Evolutionary conservation across 1,140 invertebrate genomes (phyloP), one percentile per base, ranked within the genome.

Genomic region (Teleogryllus occipitalis): DNA sequence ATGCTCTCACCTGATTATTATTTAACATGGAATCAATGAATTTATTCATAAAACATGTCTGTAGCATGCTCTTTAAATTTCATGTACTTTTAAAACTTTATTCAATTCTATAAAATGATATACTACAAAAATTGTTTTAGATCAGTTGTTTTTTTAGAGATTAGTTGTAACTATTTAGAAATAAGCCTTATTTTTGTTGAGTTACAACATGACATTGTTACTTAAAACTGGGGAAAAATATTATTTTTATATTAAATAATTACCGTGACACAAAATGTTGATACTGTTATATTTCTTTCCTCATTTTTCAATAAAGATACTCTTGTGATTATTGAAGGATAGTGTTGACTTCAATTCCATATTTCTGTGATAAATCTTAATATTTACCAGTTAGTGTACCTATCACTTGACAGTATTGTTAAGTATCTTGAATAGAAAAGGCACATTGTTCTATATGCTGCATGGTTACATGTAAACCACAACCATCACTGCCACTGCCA

Each of bases 401-500:
- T 39, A 39, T 39, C 27, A 39, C 18, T 14, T 65, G 54, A 14
- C 18, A 65, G 54, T 18, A 65, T 3, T 65, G 54, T 65, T 65
- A 65, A 39, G 27, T 39, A 39, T 39, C 27, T 39, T 39, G 27
- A 39, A 39, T 39, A 39, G 27, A 39, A 39, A 39, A 65, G 54
- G 54, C 54, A 65, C 54, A 65, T 65, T 65, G 10, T 65, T 65
- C 54, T 18, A 65, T 76, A 46, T 76, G 47, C 75, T 76, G 75
- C 75, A 76, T 76, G 75, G 75, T 76, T 76, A 76, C 75, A 39
- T 76, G 47, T 39, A 76, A 47, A 76, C 39, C 12, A 46, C 75
- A 76, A 39, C 47, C 47, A 47, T 76, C 75, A 76, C 75, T 47
- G 47, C 75, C 75, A 76, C 75, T 76, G 39, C 75, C 75, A 76